A percentile compares a stretch with the other conserved stretches of the same genome.
Conservation (phyloP, 2,888 invertebrate species). For the Athripsodes cinereus region DNA sequence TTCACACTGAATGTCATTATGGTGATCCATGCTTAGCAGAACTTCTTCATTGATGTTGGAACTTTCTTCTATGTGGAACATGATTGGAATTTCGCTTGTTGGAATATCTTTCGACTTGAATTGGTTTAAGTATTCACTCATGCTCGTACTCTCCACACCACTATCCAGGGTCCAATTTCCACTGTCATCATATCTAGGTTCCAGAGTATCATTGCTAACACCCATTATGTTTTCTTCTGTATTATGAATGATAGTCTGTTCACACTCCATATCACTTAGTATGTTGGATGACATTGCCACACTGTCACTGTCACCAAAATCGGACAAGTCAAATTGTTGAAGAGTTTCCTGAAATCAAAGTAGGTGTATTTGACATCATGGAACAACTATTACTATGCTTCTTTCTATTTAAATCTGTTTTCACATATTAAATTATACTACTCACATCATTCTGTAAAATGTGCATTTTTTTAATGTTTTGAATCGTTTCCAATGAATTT, state of each 20-base stretch:
- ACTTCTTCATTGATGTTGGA: conserved; percentile 60
- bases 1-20: conserved; percentile 49
- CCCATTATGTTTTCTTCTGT: conserved; percentile 35
- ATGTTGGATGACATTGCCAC: neutral
- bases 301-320: neutral
- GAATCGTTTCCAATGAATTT: conserved; percentile 16
- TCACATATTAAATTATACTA: too few relatives aligned
- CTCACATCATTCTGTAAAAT: neutral
- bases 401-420: too few relatives aligned
- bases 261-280: neutral
- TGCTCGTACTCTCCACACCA: conserved; percentile 36
- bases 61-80: conserved; percentile 59
- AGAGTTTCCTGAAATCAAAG: neutral
- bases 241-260: conserved; percentile 30
- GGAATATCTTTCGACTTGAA: conserved; percentile 45
- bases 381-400: too few relatives aligned
- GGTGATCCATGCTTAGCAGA: conserved; percentile 50
- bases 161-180: conserved; percentile 1
- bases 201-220: conserved; percentile 21
- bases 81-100: conserved; percentile 47
- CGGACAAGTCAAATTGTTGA: neutral
- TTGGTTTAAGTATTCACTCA: conserved; percentile 49
- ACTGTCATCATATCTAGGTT: conserved; percentile 30
- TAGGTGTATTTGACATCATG: too few relatives aligned
- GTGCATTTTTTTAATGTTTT: conserved; percentile 15